phyloP scores from a whole-genome alignment of 2,888 invertebrate species.

The Hybos culiciformis region DNA sequence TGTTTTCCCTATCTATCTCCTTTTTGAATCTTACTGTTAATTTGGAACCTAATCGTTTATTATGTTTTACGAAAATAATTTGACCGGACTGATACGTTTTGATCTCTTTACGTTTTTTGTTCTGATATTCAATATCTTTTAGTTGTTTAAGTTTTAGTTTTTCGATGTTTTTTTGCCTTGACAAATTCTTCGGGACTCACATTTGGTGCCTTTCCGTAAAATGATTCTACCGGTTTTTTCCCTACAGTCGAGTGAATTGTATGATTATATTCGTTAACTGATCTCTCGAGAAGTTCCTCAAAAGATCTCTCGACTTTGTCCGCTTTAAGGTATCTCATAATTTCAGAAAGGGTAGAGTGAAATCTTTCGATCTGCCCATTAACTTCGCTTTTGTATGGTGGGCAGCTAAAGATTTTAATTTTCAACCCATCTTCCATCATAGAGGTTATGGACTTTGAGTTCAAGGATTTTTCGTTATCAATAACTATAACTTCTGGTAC shows the following conservation, averaged over 20 bases:
- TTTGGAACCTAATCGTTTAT: conserved; percentile 4
- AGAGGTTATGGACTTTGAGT: conserved; percentile 2
- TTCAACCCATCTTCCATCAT: conserved; percentile 3
- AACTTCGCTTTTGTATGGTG: conserved; percentile 4
- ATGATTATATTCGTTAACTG: conserved; percentile 4
- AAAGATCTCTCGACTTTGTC: not conserved
- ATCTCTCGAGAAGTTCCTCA: not conserved
- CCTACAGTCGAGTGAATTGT: conserved; percentile 1
- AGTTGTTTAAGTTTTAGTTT: conserved; percentile 1
- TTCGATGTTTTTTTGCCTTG: not conserved
- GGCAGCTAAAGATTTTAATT: conserved; percentile 4
- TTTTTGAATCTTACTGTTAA: not conserved
- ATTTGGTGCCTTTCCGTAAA: not conserved
- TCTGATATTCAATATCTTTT: not conserved
- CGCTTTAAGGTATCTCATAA: conserved; percentile 2
- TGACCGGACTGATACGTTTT: not conserved
- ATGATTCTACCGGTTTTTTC: not conserved
- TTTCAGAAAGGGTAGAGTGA: conserved; percentile 8
- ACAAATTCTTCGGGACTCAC: not conserved
- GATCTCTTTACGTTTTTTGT: not conserved
- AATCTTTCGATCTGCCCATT: conserved; percentile 7
- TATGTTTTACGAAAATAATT: conserved; percentile 1
- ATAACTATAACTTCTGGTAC: not conserved
- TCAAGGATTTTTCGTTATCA: conserved; percentile 5
- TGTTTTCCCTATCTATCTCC: not conserved